Conservation (phyloP, 2,797 vertebrate species). For the Leucoraja ocellata region DNA sequence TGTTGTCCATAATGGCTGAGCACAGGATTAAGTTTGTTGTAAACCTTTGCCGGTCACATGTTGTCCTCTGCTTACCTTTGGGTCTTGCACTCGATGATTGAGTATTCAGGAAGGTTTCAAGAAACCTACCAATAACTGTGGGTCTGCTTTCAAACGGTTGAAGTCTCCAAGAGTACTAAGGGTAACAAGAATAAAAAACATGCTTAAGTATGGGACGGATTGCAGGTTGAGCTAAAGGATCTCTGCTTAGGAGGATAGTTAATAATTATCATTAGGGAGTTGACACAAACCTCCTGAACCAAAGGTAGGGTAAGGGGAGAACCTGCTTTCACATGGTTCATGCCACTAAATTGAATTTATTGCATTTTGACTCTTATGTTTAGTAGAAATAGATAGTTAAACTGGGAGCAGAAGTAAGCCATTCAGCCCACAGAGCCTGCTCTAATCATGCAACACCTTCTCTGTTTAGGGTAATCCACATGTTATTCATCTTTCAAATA, state of each 20-base stretch:
- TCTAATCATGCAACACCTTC: too few relatives aligned
- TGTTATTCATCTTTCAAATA: background rate
- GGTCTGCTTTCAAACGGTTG: background rate
- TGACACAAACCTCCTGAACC: background rate
- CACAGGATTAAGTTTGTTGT: background rate
- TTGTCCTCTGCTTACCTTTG: background rate
- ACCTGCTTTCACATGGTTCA: background rate
- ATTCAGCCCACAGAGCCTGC: too few relatives aligned
- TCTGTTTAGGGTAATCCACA: background rate
- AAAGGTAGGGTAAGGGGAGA: background rate
- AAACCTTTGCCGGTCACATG: background rate
- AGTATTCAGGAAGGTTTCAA: background rate
- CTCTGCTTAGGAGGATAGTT: background rate
- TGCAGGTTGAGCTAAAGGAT: too few relatives aligned
- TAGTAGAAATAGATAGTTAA: too few relatives aligned
- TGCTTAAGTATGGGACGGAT: too few relatives aligned
- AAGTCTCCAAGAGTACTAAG: too few relatives aligned
- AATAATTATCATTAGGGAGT: background rate
- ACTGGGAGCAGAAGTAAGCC: too few relatives aligned
- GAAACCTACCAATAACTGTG: background rate
- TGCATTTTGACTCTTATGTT: background rate
- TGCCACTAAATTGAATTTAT: background rate
- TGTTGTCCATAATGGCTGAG: background rate
- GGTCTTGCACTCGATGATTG: background rate
- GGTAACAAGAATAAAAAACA: background rate